Conservation (phyloP, 2,113 vertebrate species). For the Peromyscus polionotus region DNA sequence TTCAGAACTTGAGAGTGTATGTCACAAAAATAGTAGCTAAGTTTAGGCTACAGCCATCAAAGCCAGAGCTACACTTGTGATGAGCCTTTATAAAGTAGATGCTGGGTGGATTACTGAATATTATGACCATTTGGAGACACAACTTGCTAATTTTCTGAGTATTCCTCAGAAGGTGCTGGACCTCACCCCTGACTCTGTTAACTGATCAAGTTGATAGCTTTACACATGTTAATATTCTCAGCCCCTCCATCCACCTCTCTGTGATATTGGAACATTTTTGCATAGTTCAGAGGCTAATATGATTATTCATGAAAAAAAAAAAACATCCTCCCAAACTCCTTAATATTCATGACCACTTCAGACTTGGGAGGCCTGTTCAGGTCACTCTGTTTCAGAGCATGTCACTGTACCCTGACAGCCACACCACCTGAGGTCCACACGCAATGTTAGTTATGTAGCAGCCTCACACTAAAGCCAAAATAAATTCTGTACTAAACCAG, state of each 20-base stretch:
- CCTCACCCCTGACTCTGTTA: not conserved
- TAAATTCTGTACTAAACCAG: not conserved
- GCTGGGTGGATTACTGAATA: not conserved
- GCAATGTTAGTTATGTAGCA: not conserved
- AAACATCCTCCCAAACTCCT: not conserved
- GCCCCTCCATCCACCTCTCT: not conserved
- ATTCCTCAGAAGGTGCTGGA: not conserved
- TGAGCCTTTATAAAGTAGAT: conserved; percentile 28
- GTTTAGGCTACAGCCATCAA: not conserved
- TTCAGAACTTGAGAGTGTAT: not conserved
- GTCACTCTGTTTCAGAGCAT: not conserved
- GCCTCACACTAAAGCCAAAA: not conserved
- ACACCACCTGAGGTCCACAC: rapidly evolving
- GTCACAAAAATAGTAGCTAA: not conserved
- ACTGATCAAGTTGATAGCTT: not conserved
- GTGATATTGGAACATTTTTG: not conserved
- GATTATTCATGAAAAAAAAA: not conserved
- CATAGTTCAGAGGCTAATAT: not conserved
- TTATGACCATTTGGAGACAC: not conserved
- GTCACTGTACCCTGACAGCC: not conserved
- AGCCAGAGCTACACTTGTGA: not conserved
- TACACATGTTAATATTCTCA: not conserved
- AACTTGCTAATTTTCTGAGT: not conserved
- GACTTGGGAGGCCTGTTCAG: not conserved
- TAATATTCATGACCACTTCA: not conserved